A percentile compares a stretch with the other conserved stretches of the same genome.
Conservation (phyloP, 2,888 invertebrate species). For the Tenthredo scrophulariae region DNA sequence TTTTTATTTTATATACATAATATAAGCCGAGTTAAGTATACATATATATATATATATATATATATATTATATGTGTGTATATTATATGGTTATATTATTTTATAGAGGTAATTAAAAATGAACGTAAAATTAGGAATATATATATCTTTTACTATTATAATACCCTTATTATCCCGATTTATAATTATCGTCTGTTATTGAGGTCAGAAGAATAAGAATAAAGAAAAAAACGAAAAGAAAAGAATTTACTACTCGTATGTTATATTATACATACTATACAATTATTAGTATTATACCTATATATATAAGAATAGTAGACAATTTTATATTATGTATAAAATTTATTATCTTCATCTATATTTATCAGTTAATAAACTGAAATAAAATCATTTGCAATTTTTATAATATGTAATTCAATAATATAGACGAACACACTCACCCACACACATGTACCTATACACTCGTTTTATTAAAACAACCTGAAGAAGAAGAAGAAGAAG, state of each 20-base stretch:
- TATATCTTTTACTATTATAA: background rate
- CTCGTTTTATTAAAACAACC: background rate
- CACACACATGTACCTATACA: background rate
- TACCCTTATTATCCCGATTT: background rate
- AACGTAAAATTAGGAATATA: background rate
- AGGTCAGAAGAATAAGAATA: background rate
- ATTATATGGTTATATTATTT: constrained; percentile 4
- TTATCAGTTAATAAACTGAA: constrained; percentile 27
- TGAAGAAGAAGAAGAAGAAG: background rate
- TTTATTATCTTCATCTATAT: constrained; percentile 10
- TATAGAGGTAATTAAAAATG: constrained; percentile 1
- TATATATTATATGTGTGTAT: background rate
- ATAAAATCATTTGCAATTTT: background rate
- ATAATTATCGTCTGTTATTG: background rate
- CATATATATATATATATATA: background rate
- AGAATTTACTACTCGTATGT: background rate
- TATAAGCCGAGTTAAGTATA: too few species aligned
- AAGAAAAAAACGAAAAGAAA: background rate
- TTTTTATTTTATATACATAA: background rate
- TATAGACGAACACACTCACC: background rate
- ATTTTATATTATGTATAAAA: constrained; percentile 2
- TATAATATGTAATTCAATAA: background rate
- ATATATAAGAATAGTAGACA: background rate
- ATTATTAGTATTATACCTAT: background rate
- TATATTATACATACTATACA: constrained; percentile 10